Evolutionary conservation across 2,113 vertebrate genomes (phyloP), one percentile per base, ranked within the genome.

Genomic region (Piprites chloris): DNA sequence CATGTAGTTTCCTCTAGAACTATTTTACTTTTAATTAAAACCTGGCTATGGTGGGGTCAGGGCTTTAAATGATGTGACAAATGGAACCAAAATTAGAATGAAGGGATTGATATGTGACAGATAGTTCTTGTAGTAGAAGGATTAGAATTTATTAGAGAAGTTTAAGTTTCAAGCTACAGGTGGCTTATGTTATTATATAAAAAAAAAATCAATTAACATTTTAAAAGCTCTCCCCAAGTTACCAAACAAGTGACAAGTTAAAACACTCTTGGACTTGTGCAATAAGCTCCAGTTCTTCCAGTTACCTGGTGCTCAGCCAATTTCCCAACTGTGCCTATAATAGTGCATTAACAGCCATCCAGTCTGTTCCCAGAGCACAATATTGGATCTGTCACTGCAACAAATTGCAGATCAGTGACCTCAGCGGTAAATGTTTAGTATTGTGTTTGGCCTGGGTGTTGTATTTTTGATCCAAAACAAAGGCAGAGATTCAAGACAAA

Each of bases 331-430:
- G 78, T 84, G 75, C 68, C 87, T 94, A 61, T 90, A 91, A 87
- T 49, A 85, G 87, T 74, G 78, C 53, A 59, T 93, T 92, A 91
- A 85, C 93, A 95, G 68, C 88, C 61, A 87, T 88, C 39, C 58
- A 95, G 81, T 89, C 81, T 96, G 61, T 84, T 97, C 86, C 93
- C 87, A 87, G 88, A 97, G 61, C 63, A 73, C 59, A 79, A 55
- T 82, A 75, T 85, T 89, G 73, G 92, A 94, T 95, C 95, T 95
- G 84, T 97, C 94, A 92, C 76, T 79, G 56, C 90, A 96, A 95
- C 96, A 95, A 96, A 97, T 91, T 95, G 67, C 90, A 95, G 85
- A 95, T 90, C 94, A 93, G 79, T 90, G 89, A 94, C 83, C 87
- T 95, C 92, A 92, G 65, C 4, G 23, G 85, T 90, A 94, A 91